Conservation (phyloP, 2,797 vertebrate species). For the Alosa sapidissima region DNA sequence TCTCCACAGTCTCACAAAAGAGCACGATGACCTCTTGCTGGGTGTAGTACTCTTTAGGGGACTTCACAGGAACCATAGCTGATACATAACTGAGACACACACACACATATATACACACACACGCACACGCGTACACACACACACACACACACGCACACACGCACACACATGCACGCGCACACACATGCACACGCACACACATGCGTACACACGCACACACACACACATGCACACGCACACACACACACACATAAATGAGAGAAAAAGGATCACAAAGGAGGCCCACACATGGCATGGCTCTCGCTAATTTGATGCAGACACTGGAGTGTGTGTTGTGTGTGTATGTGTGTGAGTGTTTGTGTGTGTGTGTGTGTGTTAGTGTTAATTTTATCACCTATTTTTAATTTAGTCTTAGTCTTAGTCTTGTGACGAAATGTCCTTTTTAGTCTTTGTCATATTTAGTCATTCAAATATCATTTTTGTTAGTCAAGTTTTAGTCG, state of each 20-base stretch:
- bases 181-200: too few species aligned
- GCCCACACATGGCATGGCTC: too few species aligned
- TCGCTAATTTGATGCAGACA: too few species aligned
- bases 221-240: too few species aligned
- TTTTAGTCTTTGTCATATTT: too few species aligned
- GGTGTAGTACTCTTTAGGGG: slow-evolving; percentile 94
- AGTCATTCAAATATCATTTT: too few species aligned
- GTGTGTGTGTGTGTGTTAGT: neutral
- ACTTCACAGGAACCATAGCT: slow-evolving; percentile 98
- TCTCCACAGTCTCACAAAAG: slow-evolving; percentile 97
- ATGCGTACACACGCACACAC: too few species aligned
- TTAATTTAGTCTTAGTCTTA: too few species aligned
- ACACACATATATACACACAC: neutral
- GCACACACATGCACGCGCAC: neutral
- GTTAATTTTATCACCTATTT: too few species aligned
- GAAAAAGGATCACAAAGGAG: too few species aligned
- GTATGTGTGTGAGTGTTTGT: neutral
- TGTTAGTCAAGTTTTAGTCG: too few species aligned
- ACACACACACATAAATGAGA: neutral
- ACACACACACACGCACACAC: neutral
- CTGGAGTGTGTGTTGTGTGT: neutral
- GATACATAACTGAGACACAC: slow-evolving; percentile 86
- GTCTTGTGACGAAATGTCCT: too few species aligned
- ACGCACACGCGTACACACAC: neutral
- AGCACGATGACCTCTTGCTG: slow-evolving; percentile 98